These are phyloP conservation scores for Euplagia quadripunctaria DNA, from an alignment of 2,888 invertebrate genomes.

Conservation along the genomic window DNA sequence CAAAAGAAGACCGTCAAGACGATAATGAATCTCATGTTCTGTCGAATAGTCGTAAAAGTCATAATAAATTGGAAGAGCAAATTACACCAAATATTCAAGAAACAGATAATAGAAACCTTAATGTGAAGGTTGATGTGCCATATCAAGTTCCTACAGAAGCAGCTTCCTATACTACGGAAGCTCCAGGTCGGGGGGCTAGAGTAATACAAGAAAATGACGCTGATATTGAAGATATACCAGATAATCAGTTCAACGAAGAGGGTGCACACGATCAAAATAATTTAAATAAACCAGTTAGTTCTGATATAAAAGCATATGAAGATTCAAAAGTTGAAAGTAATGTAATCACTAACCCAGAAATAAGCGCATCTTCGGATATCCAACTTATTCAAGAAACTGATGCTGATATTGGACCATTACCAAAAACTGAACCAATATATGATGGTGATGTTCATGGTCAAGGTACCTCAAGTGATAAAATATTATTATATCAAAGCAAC, in stretches of 20 bases:
- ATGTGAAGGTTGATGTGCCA: neutral
- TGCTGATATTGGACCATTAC: conserved; percentile 12
- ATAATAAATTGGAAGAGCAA: neutral
- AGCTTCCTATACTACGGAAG: neutral
- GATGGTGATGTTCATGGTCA: neutral
- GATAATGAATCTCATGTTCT: neutral
- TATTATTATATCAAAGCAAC: neutral
- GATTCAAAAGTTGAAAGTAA: neutral
- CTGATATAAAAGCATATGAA: neutral
- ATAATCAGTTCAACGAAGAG: neutral
- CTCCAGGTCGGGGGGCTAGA: neutral
- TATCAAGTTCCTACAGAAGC: neutral
- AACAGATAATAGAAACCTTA: neutral
- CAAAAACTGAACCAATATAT: neutral
- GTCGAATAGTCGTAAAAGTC: too few relatives aligned
- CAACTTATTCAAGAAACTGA: conserved; percentile 10
- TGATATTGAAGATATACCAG: conserved; percentile 6
- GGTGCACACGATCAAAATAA: conserved; percentile 1
- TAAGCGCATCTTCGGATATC: neutral
- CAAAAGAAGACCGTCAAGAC: neutral
- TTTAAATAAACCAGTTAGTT: neutral
- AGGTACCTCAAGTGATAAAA: neutral
- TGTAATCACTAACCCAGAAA: neutral
- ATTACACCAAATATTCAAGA: neutral
- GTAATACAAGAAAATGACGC: conserved; percentile 16